phyloP scores from a whole-genome alignment of 2,797 vertebrate species.

The Naso thynnoides region DNA sequence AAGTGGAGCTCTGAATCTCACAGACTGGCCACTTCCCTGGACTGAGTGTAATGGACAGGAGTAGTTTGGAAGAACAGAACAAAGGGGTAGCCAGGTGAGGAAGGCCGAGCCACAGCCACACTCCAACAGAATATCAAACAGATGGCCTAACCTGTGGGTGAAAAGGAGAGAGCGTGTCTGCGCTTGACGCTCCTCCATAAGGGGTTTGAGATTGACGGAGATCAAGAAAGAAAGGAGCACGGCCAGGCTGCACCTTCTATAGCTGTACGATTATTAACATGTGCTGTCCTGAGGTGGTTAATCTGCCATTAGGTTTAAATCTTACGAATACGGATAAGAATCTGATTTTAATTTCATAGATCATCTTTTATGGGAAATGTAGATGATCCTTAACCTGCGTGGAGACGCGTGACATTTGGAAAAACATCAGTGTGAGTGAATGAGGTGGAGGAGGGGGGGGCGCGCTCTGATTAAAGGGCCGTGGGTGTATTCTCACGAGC shows the following conservation, averaged over 20 bases:
- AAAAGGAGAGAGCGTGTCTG: slow-evolving; percentile 46
- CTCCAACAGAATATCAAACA: slow-evolving; percentile 63
- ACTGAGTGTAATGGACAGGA: slow-evolving; percentile 58
- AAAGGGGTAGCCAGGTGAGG: slow-evolving; percentile 60
- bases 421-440: slow-evolving; percentile 35
- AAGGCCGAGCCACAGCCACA: slow-evolving; percentile 49
- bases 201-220: slow-evolving; percentile 48
- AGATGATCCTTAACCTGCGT: slow-evolving; percentile 50
- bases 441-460: slow-evolving; percentile 41
- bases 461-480: slow-evolving; percentile 72
- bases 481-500: slow-evolving; percentile 74
- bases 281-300: slow-evolving; percentile 3
- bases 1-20: slow-evolving; percentile 4
- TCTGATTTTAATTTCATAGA: slow-evolving; percentile 48
- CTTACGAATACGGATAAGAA: slow-evolving; percentile 30
- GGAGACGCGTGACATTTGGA: slow-evolving; percentile 66
- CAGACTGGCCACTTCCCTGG: slow-evolving; percentile 27
- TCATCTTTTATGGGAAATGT: slow-evolving; percentile 41
- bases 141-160: slow-evolving; percentile 55
- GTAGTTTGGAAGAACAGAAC: slow-evolving; percentile 60
- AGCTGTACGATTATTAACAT: slow-evolving; percentile 34
- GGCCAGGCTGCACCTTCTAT: background rate
- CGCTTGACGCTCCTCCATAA: slow-evolving; percentile 40
- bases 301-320: slow-evolving; percentile 10
- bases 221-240: slow-evolving; percentile 37